Evolutionary conservation across 2,888 invertebrate species (phyloP), one percentile per base, ranked within the genome.

Genomic region (Aleiodes alternator): DNA sequence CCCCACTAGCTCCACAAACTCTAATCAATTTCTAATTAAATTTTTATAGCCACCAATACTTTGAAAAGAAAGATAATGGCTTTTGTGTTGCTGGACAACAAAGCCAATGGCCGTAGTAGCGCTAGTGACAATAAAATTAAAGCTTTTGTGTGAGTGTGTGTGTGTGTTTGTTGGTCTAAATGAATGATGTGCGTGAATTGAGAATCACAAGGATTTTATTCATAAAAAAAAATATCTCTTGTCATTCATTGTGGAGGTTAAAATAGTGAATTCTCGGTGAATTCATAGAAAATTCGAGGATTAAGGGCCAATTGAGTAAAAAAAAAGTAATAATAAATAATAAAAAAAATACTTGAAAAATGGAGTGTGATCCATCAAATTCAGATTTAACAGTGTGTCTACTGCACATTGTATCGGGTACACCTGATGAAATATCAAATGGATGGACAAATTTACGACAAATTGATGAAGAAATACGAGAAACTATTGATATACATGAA

Each of bases 321-420:
- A 57, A 23, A 57, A 8, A 23, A 57, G n/a, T 3, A 31, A 11
- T 29, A 4, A 12, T 29, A 29, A 29, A 31, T 29, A 23, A 29
- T 29, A 6, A 14, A n/a, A 14, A n/a, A 12, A 38, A 8, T 7
- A 8, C 6, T 59, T 34, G 23, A 23, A 64, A 23, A 64, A 80
- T 80, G 80, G 80, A 80, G 53, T 78, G 77, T 74, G 78, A 80
- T 57, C 76, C 72, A 38, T 50, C 71, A 53, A 72, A 73, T 59
- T 72, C 71, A 4, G 80, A 78, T 68, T 71, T 80, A 53, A 61
- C 74, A 8, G 73, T 71, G 8, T 78, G 72, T 0, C 43, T 80
- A 61, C 72, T 11, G 9, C 76, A 78, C 4, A 74, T 80, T 48
- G 76, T 78, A 1, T 76, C 77, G 31, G 78, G 78, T 11, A 29